Evolutionary conservation across 2,797 vertebrate genomes (phyloP).

Genomic region (Limnodromus scolopaceus): DNA sequence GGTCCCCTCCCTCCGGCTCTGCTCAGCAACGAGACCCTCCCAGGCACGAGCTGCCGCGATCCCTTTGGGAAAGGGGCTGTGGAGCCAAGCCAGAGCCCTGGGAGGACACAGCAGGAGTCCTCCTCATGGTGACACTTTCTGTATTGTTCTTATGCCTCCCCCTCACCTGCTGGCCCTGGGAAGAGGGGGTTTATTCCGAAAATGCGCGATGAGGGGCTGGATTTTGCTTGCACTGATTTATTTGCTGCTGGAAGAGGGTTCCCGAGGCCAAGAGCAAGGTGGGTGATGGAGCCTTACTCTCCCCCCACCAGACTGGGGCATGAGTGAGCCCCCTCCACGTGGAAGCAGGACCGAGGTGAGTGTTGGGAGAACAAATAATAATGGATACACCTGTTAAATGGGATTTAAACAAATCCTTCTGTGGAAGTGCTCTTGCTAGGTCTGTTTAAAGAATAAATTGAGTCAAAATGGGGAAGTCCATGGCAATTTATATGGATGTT

Average conservation of each 20-base stretch:
- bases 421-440: slow-evolving; percentile 41
- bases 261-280: fast-evolving
- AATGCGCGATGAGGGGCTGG: fast-evolving
- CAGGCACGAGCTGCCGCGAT: fast-evolving
- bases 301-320: neutral
- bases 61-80: neutral
- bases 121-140: fast-evolving
- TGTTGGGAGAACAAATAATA: neutral
- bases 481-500: slow-evolving; percentile 60
- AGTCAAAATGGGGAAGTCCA: slow-evolving; percentile 65
- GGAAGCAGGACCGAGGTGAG: slow-evolving; percentile 11
- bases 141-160: fast-evolving
- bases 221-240: fast-evolving
- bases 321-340: neutral
- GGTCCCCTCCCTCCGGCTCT: fast-evolving
- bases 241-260: neutral
- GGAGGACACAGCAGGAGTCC: neutral
- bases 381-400: slow-evolving; percentile 18
- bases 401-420: slow-evolving; percentile 37
- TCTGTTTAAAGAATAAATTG: slow-evolving; percentile 64
- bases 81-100: neutral
- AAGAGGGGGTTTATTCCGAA: neutral
- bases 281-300: fast-evolving
- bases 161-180: neutral
- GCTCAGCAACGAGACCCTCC: fast-evolving